Evolutionary conservation across 2,888 invertebrate genomes (phyloP).

Genomic region (Ecliptopera silaceata): DNA sequence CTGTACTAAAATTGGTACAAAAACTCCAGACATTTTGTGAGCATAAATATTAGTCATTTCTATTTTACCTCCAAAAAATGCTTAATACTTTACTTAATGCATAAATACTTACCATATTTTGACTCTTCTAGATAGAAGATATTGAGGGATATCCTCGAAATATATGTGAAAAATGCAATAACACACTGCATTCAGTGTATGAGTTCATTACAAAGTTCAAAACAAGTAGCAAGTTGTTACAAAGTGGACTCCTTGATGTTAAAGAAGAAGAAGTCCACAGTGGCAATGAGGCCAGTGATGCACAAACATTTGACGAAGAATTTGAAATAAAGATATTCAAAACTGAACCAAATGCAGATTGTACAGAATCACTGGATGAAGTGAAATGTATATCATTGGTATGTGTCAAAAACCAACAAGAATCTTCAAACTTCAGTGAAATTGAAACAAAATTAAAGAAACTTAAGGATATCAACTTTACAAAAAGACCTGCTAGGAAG

Average conservation of each 20-base stretch:
- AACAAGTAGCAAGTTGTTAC: constrained; percentile 55
- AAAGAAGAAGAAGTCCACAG: constrained; percentile 53
- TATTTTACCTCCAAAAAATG: too few species aligned
- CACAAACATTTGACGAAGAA: constrained; percentile 25
- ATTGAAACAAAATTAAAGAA: constrained; percentile 35
- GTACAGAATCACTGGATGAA: constrained; percentile 37
- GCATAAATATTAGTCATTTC: too few species aligned
- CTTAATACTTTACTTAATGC: too few species aligned
- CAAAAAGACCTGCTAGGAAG: constrained; percentile 25
- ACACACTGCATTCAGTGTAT: constrained; percentile 51
- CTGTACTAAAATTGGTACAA: too few species aligned
- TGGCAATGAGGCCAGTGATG: constrained; percentile 28
- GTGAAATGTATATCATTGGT: constrained; percentile 20
- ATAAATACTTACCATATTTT: too few species aligned
- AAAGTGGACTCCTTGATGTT: constrained; percentile 48
- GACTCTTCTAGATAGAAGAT: constrained; percentile 61
- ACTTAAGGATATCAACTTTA: constrained; percentile 35
- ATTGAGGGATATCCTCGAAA: constrained; percentile 63
- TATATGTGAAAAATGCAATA: constrained; percentile 62
- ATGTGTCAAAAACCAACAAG: too few species aligned
- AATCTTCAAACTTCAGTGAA: constrained; percentile 32
- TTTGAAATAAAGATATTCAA: constrained; percentile 46
- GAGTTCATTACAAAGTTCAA: constrained; percentile 64
- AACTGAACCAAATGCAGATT: constrained; percentile 41
- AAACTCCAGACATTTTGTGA: too few species aligned